These are phyloP conservation scores for Drosophila fungiperda DNA, from an alignment of 2,888 invertebrate species.

Conservation along the genomic window DNA sequence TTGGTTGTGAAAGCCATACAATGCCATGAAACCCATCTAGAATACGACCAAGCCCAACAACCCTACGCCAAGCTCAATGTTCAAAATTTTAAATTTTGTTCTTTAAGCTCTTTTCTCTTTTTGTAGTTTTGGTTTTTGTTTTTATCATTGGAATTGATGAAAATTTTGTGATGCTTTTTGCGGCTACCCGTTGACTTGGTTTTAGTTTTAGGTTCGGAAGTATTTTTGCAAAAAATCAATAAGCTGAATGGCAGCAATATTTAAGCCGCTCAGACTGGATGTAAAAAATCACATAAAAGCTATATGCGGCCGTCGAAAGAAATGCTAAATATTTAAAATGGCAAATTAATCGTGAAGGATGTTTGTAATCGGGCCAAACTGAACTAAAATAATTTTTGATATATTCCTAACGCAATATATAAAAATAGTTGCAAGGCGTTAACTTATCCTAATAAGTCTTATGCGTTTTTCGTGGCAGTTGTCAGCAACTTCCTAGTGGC, in stretches of 20 bases:
- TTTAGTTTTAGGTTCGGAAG: slow-evolving; percentile 48
- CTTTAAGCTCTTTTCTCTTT: slow-evolving; percentile 12
- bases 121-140: background rate
- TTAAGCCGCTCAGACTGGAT: slow-evolving; percentile 49
- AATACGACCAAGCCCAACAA: slow-evolving; percentile 11
- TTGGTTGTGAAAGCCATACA: slow-evolving; percentile 65
- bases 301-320: slow-evolving; percentile 27
- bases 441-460: slow-evolving; percentile 2
- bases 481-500: slow-evolving; percentile 31
- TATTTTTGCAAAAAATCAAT: slow-evolving; percentile 35
- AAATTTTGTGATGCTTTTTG: slow-evolving; percentile 49
- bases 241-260: slow-evolving; percentile 45
- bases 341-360: slow-evolving; percentile 13
- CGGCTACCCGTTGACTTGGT: slow-evolving; percentile 55
- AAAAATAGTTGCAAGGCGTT: background rate
- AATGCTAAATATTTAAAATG: slow-evolving; percentile 60
- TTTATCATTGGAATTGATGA: slow-evolving; percentile 17
- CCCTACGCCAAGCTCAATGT: slow-evolving; percentile 32
- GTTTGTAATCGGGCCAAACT: background rate
- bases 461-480: slow-evolving; percentile 21
- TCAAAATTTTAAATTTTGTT: slow-evolving; percentile 49
- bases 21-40: slow-evolving; percentile 31
- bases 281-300: slow-evolving; percentile 61
- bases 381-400: background rate
- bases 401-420: background rate